Evolutionary conservation across 2,888 invertebrate genomes (phyloP).

Genomic region (Lasioglossum figueresi): DNA sequence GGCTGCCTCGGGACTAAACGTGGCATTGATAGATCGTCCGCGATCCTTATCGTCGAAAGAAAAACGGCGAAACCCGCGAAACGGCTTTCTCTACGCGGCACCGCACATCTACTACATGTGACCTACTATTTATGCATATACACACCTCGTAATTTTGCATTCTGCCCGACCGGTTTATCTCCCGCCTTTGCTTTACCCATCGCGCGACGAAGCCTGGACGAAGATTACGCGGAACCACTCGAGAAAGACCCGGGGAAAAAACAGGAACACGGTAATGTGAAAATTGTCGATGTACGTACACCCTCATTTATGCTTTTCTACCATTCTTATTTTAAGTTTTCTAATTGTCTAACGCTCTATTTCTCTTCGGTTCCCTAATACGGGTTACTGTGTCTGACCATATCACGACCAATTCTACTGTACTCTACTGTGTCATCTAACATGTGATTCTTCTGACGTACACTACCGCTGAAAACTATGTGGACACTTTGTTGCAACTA

Average conservation of each 20-base stretch:
- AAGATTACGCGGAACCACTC: background rate
- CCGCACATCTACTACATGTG: conserved; percentile 14
- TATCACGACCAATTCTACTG: background rate
- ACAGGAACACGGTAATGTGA: background rate
- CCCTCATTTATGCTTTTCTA: conserved; percentile 41
- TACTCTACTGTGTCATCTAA: background rate
- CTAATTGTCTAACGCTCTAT: conserved; percentile 34
- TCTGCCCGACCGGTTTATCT: conserved; percentile 16
- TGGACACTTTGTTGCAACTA: no score
- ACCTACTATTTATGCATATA: conserved; percentile 39
- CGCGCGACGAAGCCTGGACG: background rate
- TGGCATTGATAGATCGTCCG: conserved; percentile 56
- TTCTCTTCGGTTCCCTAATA: background rate
- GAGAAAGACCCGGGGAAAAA: background rate
- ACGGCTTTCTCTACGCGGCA: background rate
- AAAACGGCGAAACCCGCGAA: conserved; percentile 40
- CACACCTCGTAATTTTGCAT: conserved; percentile 5
- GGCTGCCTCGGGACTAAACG: conserved; percentile 36
- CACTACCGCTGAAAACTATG: no score
- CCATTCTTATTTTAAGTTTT: conserved; percentile 42
- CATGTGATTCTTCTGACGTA: background rate
- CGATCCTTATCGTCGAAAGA: conserved; percentile 50
- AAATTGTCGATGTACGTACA: background rate
- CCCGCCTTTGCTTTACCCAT: background rate
- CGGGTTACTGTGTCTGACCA: background rate